phyloP scores from a whole-genome alignment of 2,113 vertebrate genomes.

The Rhineura floridana region DNA sequence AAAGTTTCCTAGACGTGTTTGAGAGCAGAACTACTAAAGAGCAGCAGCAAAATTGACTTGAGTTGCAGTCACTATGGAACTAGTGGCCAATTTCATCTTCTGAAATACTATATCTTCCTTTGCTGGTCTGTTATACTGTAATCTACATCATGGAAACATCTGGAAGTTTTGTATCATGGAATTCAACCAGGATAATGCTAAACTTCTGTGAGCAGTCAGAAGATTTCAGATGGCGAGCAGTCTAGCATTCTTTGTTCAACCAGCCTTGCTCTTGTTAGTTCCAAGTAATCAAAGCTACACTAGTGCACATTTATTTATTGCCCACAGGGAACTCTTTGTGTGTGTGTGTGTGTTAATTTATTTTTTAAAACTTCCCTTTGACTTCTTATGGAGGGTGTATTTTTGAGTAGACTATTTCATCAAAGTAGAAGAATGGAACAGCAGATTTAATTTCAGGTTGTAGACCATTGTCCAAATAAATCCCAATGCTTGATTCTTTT shows the following conservation, averaged over 20 bases:
- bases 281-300: slow-evolving; percentile 9
- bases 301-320: slow-evolving; percentile 37
- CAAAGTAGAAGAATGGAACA: not conserved
- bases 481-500: not conserved
- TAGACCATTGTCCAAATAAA: not conserved
- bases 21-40: slow-evolving; percentile 11
- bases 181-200: slow-evolving; percentile 5
- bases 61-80: slow-evolving; percentile 2
- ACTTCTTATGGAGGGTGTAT: slow-evolving; percentile 5
- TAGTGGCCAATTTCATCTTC: not conserved
- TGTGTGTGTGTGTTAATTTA: slow-evolving; percentile 21
- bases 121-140: not conserved
- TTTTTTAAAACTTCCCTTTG: slow-evolving; percentile 6
- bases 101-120: not conserved
- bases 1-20: slow-evolving; percentile 23
- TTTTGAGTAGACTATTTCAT: slow-evolving; percentile 5
- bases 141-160: not conserved
- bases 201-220: not conserved
- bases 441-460: not conserved
- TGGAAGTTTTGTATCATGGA: slow-evolving; percentile 6
- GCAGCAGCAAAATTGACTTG: slow-evolving; percentile 3
- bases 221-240: not conserved
- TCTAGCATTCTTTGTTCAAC: slow-evolving; percentile 23
- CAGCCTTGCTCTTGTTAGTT: not conserved
- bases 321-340: not conserved